Evolutionary conservation across 2,888 invertebrate species (phyloP).

Genomic region (Melanophora roralis): DNA sequence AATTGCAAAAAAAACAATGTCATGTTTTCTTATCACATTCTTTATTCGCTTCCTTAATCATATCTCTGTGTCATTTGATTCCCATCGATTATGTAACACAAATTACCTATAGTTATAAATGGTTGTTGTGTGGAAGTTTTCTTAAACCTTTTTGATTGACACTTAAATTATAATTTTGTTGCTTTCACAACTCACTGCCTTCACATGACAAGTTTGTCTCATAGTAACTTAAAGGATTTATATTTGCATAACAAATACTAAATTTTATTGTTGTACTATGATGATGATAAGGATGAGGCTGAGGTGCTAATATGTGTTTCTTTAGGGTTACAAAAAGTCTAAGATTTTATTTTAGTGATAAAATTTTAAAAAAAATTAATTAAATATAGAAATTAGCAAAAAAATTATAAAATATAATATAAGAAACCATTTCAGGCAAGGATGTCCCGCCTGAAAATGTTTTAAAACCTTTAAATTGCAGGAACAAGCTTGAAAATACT

Average conservation of each 20-base stretch:
- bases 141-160: slow-evolving; percentile 68
- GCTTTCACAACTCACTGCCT: background rate
- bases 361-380: too few species aligned
- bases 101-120: slow-evolving; percentile 68
- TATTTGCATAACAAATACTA: slow-evolving; percentile 21
- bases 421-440: too few species aligned
- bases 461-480: too few species aligned
- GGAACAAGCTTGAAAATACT: too few species aligned
- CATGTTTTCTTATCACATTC: slow-evolving; percentile 35
- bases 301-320: slow-evolving; percentile 55
- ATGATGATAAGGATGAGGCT: slow-evolving; percentile 45
- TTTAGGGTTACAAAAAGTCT: slow-evolving; percentile 2
- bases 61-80: slow-evolving; percentile 65
- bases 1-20: slow-evolving; percentile 27
- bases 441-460: too few species aligned
- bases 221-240: background rate
- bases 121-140: slow-evolving; percentile 60
- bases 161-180: slow-evolving; percentile 63
- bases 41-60: too few species aligned
- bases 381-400: too few species aligned
- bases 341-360: too few species aligned
- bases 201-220: slow-evolving; percentile 23
- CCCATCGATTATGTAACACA: slow-evolving; percentile 71
- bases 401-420: too few species aligned
- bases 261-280: background rate